phyloP scores from a whole-genome alignment of 1,140 invertebrate species.

The Ptiloglossa arizonensis region DNA sequence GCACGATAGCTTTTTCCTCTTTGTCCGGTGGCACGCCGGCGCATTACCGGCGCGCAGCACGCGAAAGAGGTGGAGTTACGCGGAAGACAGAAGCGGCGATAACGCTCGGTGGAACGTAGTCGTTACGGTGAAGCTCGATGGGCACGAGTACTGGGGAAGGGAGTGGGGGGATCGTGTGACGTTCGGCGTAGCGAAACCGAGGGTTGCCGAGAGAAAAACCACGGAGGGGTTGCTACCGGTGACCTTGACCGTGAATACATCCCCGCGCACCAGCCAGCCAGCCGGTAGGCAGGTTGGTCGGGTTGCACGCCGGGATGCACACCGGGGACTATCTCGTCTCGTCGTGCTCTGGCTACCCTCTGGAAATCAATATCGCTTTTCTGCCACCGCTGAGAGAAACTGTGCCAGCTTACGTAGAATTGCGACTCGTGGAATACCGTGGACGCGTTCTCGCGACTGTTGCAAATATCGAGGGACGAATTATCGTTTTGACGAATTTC shows the following conservation, averaged over 20 bases:
- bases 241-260: constrained; percentile 74
- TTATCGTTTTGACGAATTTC: too few relatives aligned
- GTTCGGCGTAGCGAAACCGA: too few relatives aligned
- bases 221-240: constrained; percentile 53
- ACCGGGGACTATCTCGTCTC: constrained; percentile 48
- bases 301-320: constrained; percentile 43
- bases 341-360: constrained; percentile 12
- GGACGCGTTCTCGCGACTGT: neutral
- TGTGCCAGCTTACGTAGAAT: constrained; percentile 12
- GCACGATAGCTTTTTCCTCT: too few relatives aligned
- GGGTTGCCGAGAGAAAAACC: constrained; percentile 55
- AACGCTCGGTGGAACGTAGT: too few relatives aligned
- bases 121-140: constrained; percentile 59
- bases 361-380: neutral
- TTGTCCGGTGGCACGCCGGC: too few relatives aligned
- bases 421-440: neutral
- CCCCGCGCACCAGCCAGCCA: constrained; percentile 5
- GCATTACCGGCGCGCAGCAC: neutral
- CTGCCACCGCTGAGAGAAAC: constrained; percentile 12
- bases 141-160: too few relatives aligned
- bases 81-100: constrained; percentile 34
- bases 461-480: too few relatives aligned
- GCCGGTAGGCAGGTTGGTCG: constrained; percentile 35
- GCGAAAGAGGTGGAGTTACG: constrained; percentile 35
- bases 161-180: too few relatives aligned